A percentile compares a stretch with the other conserved stretches of the same genome.
Evolutionary conservation across 1,140 invertebrate genomes (phyloP).

Genomic region (Sesamia nonagrioides): DNA sequence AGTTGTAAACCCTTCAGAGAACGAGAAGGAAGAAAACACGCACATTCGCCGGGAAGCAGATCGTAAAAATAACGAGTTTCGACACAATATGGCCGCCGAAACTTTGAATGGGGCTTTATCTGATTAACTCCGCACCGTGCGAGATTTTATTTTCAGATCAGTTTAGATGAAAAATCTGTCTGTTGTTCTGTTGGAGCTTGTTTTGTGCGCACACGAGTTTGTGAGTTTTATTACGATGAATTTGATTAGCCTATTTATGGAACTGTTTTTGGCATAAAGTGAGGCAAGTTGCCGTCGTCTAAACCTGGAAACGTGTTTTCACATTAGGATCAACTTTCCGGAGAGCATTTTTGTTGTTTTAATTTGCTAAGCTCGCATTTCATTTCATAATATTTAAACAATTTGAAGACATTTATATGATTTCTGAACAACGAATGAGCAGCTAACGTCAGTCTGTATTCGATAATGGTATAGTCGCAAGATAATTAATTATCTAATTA

Average conservation of each 20-base stretch:
- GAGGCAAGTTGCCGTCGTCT: conserved; percentile 12
- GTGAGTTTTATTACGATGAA: conserved; percentile 1
- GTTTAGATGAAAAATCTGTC: conserved; percentile 24
- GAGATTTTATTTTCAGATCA: conserved; percentile 40
- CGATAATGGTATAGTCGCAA: too few relatives aligned
- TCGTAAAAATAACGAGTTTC: conserved; percentile 47
- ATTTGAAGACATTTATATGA: neutral
- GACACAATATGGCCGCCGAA: conserved; percentile 28
- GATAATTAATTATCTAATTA: too few relatives aligned
- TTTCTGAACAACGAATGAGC: neutral
- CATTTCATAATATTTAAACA: neutral
- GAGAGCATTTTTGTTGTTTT: neutral
- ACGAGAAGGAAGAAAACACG: conserved; percentile 19
- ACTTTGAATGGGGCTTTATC: conserved; percentile 40
- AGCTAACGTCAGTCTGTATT: neutral
- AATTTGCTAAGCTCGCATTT: neutral
- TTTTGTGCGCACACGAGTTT: conserved; percentile 9
- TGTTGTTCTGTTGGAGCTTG: conserved; percentile 21
- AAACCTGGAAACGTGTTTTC: neutral
- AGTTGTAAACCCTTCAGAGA: conserved; percentile 26
- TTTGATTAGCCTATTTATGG: conserved; percentile 16
- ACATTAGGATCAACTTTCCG: neutral
- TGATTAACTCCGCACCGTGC: conserved; percentile 32
- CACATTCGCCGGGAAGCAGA: conserved; percentile 28
- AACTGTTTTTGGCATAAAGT: conserved; percentile 21